Percentiles rank a stretch among this genome's conserved stretches.
phyloP scores from a whole-genome alignment of 2,797 vertebrate genomes.

The Poeciliopsis gracilis region DNA sequence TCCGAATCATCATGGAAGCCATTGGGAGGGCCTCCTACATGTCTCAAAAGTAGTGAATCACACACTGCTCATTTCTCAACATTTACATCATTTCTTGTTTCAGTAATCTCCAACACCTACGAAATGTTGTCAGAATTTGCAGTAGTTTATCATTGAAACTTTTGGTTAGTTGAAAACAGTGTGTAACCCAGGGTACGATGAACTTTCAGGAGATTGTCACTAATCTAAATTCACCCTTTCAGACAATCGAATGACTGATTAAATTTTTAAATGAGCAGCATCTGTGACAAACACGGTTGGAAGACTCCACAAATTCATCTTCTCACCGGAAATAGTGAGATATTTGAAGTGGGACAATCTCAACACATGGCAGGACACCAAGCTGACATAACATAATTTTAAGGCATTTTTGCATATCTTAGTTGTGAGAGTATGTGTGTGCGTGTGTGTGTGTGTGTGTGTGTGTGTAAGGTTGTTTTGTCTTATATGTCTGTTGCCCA shows the following conservation, averaged over 20 bases:
- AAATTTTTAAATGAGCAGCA: background rate
- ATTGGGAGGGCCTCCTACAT: background rate
- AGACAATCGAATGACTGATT: background rate
- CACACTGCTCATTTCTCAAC: background rate
- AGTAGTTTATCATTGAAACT: background rate
- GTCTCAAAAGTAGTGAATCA: background rate
- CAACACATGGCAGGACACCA: background rate
- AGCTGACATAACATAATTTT: background rate
- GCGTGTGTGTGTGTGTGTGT: accelerated
- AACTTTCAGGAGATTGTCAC: background rate
- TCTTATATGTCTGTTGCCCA: background rate
- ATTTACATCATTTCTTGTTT: background rate
- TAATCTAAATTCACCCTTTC: background rate
- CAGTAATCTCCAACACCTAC: background rate
- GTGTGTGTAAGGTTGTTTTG: no score
- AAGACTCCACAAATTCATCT: background rate
- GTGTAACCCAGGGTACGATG: background rate
- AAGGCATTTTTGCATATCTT: background rate
- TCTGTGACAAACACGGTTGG: background rate
- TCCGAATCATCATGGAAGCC: background rate
- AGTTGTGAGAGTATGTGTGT: no score
- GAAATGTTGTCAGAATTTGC: background rate
- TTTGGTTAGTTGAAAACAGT: background rate
- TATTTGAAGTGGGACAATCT: background rate
- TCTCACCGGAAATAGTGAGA: background rate